These are phyloP conservation scores for Zele albiditarsus DNA, from an alignment of 2,888 invertebrate species.

Conservation along the genomic window DNA sequence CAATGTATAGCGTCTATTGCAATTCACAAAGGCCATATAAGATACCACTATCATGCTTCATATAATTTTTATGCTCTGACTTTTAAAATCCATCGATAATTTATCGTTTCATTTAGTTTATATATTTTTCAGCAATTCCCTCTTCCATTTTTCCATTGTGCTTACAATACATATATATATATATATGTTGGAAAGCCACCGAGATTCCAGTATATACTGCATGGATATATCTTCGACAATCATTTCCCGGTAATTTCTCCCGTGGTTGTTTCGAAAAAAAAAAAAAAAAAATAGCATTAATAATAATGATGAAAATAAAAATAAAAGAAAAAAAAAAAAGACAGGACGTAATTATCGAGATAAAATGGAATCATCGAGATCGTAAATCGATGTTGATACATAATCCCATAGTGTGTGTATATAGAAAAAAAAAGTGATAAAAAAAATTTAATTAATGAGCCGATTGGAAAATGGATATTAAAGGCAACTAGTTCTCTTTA, in stretches of 20 bases:
- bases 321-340: background rate
- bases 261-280: slow-evolving; percentile 6
- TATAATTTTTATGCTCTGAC: slow-evolving; percentile 49
- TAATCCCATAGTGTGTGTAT: background rate
- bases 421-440: background rate
- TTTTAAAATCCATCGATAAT: slow-evolving; percentile 46
- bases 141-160: background rate
- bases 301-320: background rate
- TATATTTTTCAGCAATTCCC: slow-evolving; percentile 40
- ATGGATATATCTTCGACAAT: slow-evolving; percentile 15
- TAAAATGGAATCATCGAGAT: slow-evolving; percentile 31
- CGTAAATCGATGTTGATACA: slow-evolving; percentile 29
- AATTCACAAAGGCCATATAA: background rate
- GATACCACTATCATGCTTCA: slow-evolving; percentile 41
- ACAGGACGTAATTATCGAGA: slow-evolving; percentile 27
- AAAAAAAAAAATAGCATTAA: background rate
- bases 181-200: background rate
- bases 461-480: slow-evolving; percentile 6
- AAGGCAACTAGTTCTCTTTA: background rate
- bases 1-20: background rate
- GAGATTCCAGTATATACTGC: background rate
- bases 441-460: slow-evolving; percentile 21
- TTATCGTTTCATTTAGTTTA: slow-evolving; percentile 48
- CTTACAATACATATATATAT: background rate
- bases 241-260: slow-evolving; percentile 24